Evolutionary conservation across 2,797 vertebrate genomes (phyloP).

Genomic region (Myioborus melanocephalus): DNA sequence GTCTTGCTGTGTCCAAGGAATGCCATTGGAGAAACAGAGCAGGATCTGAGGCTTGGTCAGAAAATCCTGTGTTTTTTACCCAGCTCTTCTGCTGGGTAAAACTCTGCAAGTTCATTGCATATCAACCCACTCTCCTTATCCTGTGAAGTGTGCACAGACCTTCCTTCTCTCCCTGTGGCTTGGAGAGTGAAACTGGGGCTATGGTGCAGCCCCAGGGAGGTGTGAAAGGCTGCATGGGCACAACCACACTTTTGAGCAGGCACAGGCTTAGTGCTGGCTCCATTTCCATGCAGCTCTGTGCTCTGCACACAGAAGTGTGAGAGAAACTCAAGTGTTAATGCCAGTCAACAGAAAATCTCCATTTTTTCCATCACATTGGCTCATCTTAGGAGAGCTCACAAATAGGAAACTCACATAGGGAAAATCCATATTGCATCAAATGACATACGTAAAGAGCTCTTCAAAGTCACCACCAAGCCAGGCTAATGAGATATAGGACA

Average conservation of each 20-base stretch:
- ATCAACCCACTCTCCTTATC: rapidly evolving
- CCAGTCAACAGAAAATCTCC: background rate
- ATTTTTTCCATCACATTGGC: background rate
- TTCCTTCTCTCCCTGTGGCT: background rate
- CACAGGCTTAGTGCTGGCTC: background rate
- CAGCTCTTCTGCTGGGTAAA: background rate
- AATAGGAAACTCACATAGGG: background rate
- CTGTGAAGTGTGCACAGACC: background rate
- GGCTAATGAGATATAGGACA: background rate
- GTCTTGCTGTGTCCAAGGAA: background rate
- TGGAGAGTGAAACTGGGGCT: background rate
- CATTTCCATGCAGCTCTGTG: background rate
- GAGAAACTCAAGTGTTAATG: background rate
- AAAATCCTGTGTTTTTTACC: background rate
- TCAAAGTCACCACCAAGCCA: background rate
- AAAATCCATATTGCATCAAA: slow-evolving; percentile 52
- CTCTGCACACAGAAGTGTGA: background rate
- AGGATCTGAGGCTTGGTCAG: background rate
- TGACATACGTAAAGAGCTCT: background rate
- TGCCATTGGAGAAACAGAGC: background rate
- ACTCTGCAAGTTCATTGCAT: background rate
- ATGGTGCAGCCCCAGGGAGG: background rate
- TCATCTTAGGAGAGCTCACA: background rate
- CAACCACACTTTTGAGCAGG: rapidly evolving
- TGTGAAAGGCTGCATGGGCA: background rate